Evolutionary conservation across 2,888 invertebrate genomes (phyloP).

Genomic region (Drosophila meridionalis): DNA sequence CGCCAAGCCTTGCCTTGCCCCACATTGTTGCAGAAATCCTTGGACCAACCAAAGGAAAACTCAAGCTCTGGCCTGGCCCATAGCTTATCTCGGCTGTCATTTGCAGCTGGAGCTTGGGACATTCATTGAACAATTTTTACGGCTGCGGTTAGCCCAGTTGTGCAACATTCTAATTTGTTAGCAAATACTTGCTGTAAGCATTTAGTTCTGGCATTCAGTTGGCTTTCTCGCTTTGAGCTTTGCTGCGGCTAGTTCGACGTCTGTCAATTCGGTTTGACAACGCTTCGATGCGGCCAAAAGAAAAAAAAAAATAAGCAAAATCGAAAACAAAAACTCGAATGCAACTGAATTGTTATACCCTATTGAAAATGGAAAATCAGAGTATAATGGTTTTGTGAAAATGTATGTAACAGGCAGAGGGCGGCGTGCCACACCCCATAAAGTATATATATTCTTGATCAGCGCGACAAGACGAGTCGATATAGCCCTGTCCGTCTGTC

Average conservation of each 20-base stretch:
- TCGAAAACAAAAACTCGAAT: not conserved
- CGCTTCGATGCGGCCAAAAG: slow-evolving; percentile 9
- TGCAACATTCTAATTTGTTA: slow-evolving; percentile 59
- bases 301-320: too few species aligned
- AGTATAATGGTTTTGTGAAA: too few species aligned
- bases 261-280: slow-evolving; percentile 17
- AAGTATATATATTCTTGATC: too few species aligned
- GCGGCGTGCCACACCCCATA: too few species aligned
- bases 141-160: slow-evolving; percentile 36
- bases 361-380: too few species aligned
- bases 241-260: slow-evolving; percentile 25
- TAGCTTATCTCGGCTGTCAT: slow-evolving; percentile 58
- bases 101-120: slow-evolving; percentile 27
- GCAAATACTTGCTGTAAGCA: slow-evolving; percentile 27
- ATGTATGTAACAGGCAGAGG: too few species aligned
- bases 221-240: slow-evolving; percentile 18
- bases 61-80: not conserved
- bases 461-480: too few species aligned
- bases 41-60: not conserved
- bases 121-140: slow-evolving; percentile 48
- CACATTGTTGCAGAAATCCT: slow-evolving; percentile 1
- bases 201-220: slow-evolving; percentile 21
- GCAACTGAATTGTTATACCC: slow-evolving; percentile 1
- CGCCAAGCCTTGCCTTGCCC: slow-evolving; percentile 6
- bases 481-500: too few species aligned